Evolutionary conservation across 2,797 vertebrate species (phyloP).

Genomic region (Heliangelus exortis): DNA sequence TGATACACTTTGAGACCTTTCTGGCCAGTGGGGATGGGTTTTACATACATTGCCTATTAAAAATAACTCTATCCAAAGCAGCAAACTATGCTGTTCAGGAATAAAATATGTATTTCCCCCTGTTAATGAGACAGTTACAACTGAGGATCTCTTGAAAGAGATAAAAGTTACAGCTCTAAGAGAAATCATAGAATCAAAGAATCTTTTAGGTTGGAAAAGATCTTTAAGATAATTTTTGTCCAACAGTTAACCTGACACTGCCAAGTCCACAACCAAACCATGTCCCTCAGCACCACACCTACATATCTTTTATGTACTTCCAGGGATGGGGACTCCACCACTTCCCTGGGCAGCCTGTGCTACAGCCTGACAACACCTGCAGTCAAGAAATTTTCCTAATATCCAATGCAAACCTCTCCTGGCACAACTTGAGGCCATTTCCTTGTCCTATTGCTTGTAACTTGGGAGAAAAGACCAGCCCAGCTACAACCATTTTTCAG

Average conservation of each 20-base stretch:
- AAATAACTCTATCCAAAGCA: not conserved
- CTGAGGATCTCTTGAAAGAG: not conserved
- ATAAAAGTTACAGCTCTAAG: not conserved
- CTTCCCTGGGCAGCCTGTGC: not conserved
- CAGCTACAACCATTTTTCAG: too few relatives aligned
- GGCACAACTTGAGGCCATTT: not conserved
- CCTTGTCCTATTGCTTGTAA: not conserved
- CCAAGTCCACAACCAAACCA: too few relatives aligned
- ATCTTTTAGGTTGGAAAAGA: too few relatives aligned
- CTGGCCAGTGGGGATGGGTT: accelerated
- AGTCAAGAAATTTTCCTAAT: not conserved
- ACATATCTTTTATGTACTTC: too few relatives aligned
- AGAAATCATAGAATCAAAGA: not conserved
- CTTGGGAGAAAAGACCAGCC: too few relatives aligned
- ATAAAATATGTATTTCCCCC: not conserved
- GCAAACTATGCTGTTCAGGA: not conserved
- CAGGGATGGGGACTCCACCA: not conserved
- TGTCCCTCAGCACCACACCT: too few relatives aligned
- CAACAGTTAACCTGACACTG: too few relatives aligned
- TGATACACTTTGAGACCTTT: not conserved
- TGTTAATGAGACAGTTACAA: not conserved
- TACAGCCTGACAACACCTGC: not conserved
- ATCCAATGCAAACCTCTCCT: not conserved
- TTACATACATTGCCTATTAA: not conserved
- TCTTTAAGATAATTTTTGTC: too few relatives aligned